These are phyloP conservation scores for honey bee (Apis mellifera) DNA, from an alignment of 1,140 invertebrate genomes.

Conservation along the genomic window Amel_HAv3.1 CM009942.2:3793501-3794000, in stretches of 20 bases:
- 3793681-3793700: slow-evolving; percentile 39
- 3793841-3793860: neutral
- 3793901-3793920: neutral
- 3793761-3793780: too few species aligned
- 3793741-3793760: neutral
- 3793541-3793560: slow-evolving; percentile 35
- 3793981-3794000: too few species aligned
- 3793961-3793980: neutral
- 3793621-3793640: slow-evolving; percentile 48
- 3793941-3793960: neutral
- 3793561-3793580: slow-evolving; percentile 35
- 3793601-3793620: slow-evolving; percentile 30
- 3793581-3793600: neutral
- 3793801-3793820: neutral
- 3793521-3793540: neutral
- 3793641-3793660: slow-evolving; percentile 36
- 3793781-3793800: neutral
- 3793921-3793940: neutral
- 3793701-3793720: slow-evolving; percentile 9
- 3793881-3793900: neutral
- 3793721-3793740: neutral
- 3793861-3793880: neutral
- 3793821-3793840: neutral
- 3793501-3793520: neutral
- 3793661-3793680: slow-evolving; percentile 6